Base-by-base conservation (phyloP, 2,888 invertebrate genomes). In the Sacculina carcini region DNA sequence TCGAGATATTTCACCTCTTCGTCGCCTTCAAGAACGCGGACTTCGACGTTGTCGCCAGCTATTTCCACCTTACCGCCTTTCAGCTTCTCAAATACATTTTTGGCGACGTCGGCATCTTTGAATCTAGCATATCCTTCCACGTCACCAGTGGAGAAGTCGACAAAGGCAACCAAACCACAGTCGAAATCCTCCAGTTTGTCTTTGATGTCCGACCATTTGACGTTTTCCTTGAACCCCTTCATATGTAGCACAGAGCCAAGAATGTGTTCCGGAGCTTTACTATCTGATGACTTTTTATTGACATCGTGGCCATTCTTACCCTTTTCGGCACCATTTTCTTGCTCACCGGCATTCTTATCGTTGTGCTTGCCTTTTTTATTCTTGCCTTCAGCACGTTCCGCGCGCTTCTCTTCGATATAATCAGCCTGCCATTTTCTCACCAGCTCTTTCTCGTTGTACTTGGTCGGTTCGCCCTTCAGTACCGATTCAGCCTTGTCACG, bases 401-500 rank as follows among this genome's bases (percentile, higher is more conserved):
- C 56, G 12, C 51, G 52, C 32, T 65, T 66, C 12, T 65, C 62
- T 31, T 57, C 55, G 16, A 56, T 24, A 36, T 61, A 67, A 64
- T 56, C 73, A 71, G 66, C 51, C n/a, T 80, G 78, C 76, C 77
- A 79, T 59, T 75, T 75, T 21, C 73, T 68, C 5, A 78, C 63
- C n/a, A 54, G 65, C 40, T 75, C 74, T 2, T 66, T 69, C 1
- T 77, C 78, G 1, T 70, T 69, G 58, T 75, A 83, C 60, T 81
- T 79, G 5, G 81, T 67, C 34, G 66, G 66, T 57, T 80, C 77
- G 21, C 70, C 67, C 21, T 74, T 75, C 34, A 86, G 64, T 62
- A 87, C 85, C 54, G 76, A 77, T 59, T 82, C 76, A 3, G 86
- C 84, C 62, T 76, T 74, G 51, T 87, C 89, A 51, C 74, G 71